Evolutionary conservation across 2,888 invertebrate genomes (phyloP), one percentile per base, ranked within the genome.

Genomic region (Caenorhabditis angaria): DNA sequence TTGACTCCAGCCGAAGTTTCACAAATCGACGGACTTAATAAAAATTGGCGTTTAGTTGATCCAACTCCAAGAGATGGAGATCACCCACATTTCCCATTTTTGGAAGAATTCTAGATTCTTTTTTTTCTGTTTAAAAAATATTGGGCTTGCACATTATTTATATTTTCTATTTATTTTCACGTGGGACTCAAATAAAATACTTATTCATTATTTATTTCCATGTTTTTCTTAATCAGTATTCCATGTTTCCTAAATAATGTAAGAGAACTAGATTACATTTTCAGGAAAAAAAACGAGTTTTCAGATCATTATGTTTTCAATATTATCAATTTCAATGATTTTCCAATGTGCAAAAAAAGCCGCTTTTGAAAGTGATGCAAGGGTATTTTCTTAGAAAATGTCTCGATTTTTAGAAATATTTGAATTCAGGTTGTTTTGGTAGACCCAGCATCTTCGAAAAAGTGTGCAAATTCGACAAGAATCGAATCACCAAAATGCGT

Each of bases 1-100:
- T 73, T 89, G 24, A 78, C 82, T 8, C 73, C 79, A 0, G 81
- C 83, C 1, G 87, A 89, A 27, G 83, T 89, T 82, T 60, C 62
- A 5, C 41, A 59, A 29, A 79, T 83, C 22, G 77, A 82, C 24
- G 65, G 60, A 1, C 54, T 82, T 27, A 61, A 70, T 41, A 67
- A 73, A 62, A 74, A 70, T 27, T 82, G 81, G 81, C 70, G 82
- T 22, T 72, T 82, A 20, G 78, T 82, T 29, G 80, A 81, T 48
- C 61, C 80, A 41, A 77, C 76, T 20, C 61, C 61, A 54, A 65
- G 80, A n/a, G 79, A 80, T 58, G 65, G 66, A 0, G 80, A 81
- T 54, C 82, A 82, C 54, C 78, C 78, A 29, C 77, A 76, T 32
- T 81, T 76, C 62, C 75, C 77, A 25, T 82, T 76, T 61, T 51